These are phyloP conservation scores for Lepeophtheirus nordmannii DNA, from an alignment of 2,888 invertebrate species.

Conservation along the genomic window DNA sequence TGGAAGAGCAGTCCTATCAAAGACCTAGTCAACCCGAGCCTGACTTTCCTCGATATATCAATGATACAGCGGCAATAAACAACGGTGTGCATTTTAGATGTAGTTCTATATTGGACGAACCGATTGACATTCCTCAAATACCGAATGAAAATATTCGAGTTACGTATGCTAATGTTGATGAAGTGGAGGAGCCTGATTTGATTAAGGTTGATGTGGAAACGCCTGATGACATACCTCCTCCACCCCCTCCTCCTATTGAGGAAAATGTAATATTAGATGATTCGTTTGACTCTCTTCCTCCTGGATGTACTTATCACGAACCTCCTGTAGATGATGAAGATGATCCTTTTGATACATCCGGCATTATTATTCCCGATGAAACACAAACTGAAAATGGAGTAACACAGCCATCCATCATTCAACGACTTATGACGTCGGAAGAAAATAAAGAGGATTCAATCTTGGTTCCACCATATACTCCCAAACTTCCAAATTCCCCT, in stretches of 20 bases:
- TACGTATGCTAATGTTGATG: constrained; percentile 9
- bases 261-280: neutral
- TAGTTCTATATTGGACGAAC: constrained; percentile 48
- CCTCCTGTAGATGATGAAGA: constrained; percentile 13
- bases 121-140: constrained; percentile 47
- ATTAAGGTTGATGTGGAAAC: neutral
- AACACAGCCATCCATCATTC: constrained; percentile 15
- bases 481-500: constrained; percentile 13
- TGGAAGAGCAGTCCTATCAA: constrained; percentile 10
- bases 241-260: neutral
- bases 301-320: constrained; percentile 15
- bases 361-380: constrained; percentile 29
- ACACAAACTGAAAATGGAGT: neutral
- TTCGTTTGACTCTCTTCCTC: constrained; percentile 22
- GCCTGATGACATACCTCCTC: neutral
- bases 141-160: constrained; percentile 18
- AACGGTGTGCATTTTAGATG: neutral
- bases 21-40: constrained; percentile 13
- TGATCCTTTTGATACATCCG: constrained; percentile 54
- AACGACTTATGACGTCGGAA: constrained; percentile 13
- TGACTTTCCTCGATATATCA: neutral
- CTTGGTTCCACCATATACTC: constrained; percentile 7
- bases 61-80: neutral
- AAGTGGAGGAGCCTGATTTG: constrained; percentile 1
- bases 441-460: constrained; percentile 10